These are phyloP conservation scores for Epizoanthus ramosus DNA, from an alignment of 92 coral and sea anemone species.

Conservation along the genomic window DNA sequence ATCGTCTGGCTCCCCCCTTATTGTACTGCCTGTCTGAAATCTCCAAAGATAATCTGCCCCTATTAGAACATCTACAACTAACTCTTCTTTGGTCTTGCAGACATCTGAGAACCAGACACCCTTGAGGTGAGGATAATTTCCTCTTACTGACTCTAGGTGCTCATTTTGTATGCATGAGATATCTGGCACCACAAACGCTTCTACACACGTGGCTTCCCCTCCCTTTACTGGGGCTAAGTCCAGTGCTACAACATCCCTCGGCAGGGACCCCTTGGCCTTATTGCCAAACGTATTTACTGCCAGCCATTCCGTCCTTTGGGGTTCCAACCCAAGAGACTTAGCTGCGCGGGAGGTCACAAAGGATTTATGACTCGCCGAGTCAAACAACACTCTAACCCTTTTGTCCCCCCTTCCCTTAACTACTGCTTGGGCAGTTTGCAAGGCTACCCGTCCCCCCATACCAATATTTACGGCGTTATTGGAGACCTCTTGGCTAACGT, in stretches of 20 bases:
- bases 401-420: constrained; percentile 48
- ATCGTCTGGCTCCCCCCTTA: constrained; percentile 46
- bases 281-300: constrained; percentile 51
- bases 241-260: constrained; percentile 45
- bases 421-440: constrained; percentile 65
- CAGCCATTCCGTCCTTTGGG: constrained; percentile 55
- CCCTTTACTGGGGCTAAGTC: constrained; percentile 42
- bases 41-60: constrained; percentile 66
- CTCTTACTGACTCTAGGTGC: constrained; percentile 46
- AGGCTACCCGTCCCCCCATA: constrained; percentile 52
- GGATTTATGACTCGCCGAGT: constrained; percentile 65
- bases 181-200: constrained; percentile 66
- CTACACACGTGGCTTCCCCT: constrained; percentile 16
- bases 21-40: constrained; percentile 49
- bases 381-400: constrained; percentile 67
- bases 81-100: constrained; percentile 30
- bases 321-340: constrained; percentile 28
- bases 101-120: constrained; percentile 62
- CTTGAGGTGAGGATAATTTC: constrained; percentile 47
- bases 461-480: constrained; percentile 21
- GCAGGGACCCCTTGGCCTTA: constrained; percentile 22
- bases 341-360: constrained; percentile 51
- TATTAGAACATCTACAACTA: constrained; percentile 52
- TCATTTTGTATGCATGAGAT: constrained; percentile 55
- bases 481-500: not conserved